These are phyloP conservation scores for Maconellicoccus hirsutus DNA, from an alignment of 1,140 invertebrate species.

Conservation along the genomic window DNA sequence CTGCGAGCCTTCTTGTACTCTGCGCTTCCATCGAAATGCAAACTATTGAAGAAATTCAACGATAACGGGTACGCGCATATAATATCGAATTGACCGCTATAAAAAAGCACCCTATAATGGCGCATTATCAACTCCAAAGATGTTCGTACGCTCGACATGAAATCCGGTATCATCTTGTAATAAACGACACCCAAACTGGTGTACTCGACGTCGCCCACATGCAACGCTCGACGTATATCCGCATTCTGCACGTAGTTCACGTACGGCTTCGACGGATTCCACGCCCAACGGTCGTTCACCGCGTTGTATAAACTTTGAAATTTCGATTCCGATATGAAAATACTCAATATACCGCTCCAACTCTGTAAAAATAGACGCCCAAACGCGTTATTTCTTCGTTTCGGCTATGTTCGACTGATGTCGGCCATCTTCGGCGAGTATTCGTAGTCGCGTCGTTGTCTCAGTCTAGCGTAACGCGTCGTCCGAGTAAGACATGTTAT, in stretches of 20 bases:
- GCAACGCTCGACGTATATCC: slow-evolving; percentile 54
- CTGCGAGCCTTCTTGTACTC: slow-evolving; percentile 50
- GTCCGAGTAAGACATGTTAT: too few species aligned
- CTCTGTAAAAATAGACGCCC: slow-evolving; percentile 22
- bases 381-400: not conserved
- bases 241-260: slow-evolving; percentile 43
- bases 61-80: slow-evolving; percentile 70
- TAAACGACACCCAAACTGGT: slow-evolving; percentile 40
- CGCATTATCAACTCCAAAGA: slow-evolving; percentile 54
- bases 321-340: slow-evolving; percentile 24
- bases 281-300: slow-evolving; percentile 16
- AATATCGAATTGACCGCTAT: slow-evolving; percentile 66
- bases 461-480: too few species aligned
- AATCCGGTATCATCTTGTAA: slow-evolving; percentile 57
- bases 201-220: slow-evolving; percentile 61
- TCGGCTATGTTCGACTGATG: too few species aligned
- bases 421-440: too few species aligned
- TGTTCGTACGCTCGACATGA: slow-evolving; percentile 69
- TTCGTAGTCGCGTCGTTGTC: too few species aligned
- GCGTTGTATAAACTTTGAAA: slow-evolving; percentile 26
- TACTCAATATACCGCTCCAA: slow-evolving; percentile 26
- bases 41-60: slow-evolving; percentile 44
- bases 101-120: slow-evolving; percentile 57
- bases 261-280: not conserved
- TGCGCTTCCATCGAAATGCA: slow-evolving; percentile 51